Base-by-base conservation (phyloP, 2,113 vertebrate genomes). In the Zingel zingel region DNA sequence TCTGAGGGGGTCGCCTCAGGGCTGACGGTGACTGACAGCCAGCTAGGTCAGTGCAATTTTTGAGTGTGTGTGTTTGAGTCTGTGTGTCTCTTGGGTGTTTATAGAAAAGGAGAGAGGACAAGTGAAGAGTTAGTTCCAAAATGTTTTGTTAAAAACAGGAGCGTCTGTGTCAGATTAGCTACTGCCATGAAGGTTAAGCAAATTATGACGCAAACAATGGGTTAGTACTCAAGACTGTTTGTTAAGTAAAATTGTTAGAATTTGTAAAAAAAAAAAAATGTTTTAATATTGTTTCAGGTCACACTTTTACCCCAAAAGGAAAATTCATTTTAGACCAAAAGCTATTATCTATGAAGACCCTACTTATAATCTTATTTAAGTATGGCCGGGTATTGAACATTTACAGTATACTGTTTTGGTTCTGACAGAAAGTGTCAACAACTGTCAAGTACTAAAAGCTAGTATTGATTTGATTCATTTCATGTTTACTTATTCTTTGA, bases 21-120 rank as follows among this genome's bases (percentile, higher is more conserved):
- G 82, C 64, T 74, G 92, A 79, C 75, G 27, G 74, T 87, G 86
- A 88, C 76, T 92, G 92, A 88, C 88, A 89, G 81, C 14, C 18
- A 51, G 87, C 54, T 70, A 67, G n/a, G 27, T 74, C 74, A 82
- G 68, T 79, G 68, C 39, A 71, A 19, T 79, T 68, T 56, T 47
- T 66, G 43, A 36, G 5, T 19, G 21, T 39, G 27, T 64, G 5
- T 48, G 53, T 61, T 64, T 70, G 57, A 74, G 11, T 36, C 5
- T 73, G 33, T 16, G 27, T 45, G 50, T 77, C n/a, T 72, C 51
- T 12, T 33, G 9, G 13, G 23, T 27, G 19, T 69, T 58, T 21
- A 33, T 33, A 50, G 5, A 76, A 64, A 62, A 45, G 27, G 3
- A 56, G 9, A 48, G 4, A 54, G 18, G n/a, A 25, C 11, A 9